Evolutionary conservation across 2,113 vertebrate genomes (phyloP).

Genomic region (Dolichotis patagonum): DNA sequence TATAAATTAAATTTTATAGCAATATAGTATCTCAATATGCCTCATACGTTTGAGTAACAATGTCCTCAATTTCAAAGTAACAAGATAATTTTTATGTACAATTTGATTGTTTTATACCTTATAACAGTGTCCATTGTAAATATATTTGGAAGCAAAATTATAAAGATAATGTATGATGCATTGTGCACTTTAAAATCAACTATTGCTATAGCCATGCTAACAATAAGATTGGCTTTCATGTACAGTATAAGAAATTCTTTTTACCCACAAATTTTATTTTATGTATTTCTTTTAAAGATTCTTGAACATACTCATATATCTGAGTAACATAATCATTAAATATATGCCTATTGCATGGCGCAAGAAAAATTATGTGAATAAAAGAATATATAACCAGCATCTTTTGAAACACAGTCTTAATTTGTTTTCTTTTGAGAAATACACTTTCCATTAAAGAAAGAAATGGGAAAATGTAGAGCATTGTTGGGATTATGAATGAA

Average conservation of each 20-base stretch:
- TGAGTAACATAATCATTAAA: conserved; percentile 16
- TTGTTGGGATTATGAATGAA: not conserved
- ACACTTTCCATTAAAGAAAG: not conserved
- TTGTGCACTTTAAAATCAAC: not conserved
- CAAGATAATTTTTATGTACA: conserved; percentile 27
- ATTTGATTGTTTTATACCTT: conserved; percentile 34
- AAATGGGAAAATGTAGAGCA: not conserved
- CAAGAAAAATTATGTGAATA: not conserved
- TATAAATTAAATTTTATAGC: not conserved
- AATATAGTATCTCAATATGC: not conserved
- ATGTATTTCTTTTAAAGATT: not conserved
- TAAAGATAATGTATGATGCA: not conserved
- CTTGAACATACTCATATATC: not conserved
- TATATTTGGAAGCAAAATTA: not conserved
- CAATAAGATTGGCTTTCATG: not conserved
- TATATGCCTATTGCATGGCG: not conserved
- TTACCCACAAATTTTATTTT: not conserved
- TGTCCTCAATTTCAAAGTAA: conserved; percentile 19
- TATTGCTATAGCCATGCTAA: not conserved
- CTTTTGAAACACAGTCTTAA: not conserved
- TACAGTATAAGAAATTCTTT: not conserved
- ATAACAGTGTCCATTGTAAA: conserved; percentile 10
- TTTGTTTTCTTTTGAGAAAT: not conserved
- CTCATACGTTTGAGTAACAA: not conserved
- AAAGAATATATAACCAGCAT: not conserved